phyloP scores from a whole-genome alignment of 2,888 invertebrate species.

The Galerucella nymphaeae region DNA sequence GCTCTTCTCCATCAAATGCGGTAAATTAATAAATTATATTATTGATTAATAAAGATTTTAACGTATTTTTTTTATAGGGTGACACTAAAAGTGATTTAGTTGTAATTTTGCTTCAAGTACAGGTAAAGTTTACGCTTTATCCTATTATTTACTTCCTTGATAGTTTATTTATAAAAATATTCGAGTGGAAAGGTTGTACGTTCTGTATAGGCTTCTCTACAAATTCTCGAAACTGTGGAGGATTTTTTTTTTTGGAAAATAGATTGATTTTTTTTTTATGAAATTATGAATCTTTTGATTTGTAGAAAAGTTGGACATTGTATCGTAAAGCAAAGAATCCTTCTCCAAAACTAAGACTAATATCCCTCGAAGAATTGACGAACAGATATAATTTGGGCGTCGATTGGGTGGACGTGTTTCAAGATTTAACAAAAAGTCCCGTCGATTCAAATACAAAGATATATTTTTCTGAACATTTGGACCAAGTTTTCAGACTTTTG shows the following conservation, averaged over 20 bases:
- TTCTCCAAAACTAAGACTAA: conserved; percentile 7
- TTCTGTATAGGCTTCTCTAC: too few species aligned
- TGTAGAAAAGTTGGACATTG: conserved; percentile 12
- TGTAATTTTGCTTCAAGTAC: not conserved
- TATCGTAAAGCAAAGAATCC: conserved; percentile 7
- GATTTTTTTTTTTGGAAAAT: too few species aligned
- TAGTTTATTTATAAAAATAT: too few species aligned
- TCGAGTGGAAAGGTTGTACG: too few species aligned
- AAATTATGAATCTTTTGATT: not conserved
- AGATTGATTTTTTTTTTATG: too few species aligned
- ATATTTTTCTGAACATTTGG: conserved; percentile 18
- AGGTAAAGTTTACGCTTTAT: conserved; percentile 12
- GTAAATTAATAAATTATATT: not conserved
- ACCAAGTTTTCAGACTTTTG: conserved; percentile 9
- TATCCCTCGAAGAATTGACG: conserved; percentile 19
- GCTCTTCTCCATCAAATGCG: not conserved
- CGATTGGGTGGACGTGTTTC: conserved; percentile 27
- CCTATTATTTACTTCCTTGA: too few species aligned
- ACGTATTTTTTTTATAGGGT: not conserved
- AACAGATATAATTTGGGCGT: conserved; percentile 14
- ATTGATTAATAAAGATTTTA: too few species aligned
- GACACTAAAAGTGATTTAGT: not conserved
- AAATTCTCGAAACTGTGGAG: too few species aligned
- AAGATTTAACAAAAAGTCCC: conserved; percentile 20
- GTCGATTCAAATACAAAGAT: conserved; percentile 20